Percentiles rank a stretch among this genome's conserved stretches.
Evolutionary conservation across 2,113 vertebrate species (phyloP).

Genomic region (Typhlomys cinereus): DNA sequence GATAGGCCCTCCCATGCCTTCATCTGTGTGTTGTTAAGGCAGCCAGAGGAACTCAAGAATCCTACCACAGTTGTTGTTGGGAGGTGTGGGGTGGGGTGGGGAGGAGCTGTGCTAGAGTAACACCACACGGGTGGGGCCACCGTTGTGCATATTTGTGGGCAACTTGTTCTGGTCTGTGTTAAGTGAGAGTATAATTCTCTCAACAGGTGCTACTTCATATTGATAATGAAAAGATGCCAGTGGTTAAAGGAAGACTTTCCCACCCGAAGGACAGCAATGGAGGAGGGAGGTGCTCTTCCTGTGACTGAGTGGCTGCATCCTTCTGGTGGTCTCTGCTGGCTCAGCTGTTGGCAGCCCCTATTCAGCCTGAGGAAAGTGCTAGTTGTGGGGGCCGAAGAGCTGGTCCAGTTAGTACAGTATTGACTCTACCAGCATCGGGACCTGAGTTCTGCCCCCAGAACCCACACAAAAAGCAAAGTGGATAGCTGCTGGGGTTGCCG

Average conservation of each 20-base stretch:
- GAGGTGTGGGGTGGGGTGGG: too few species aligned
- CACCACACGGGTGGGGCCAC: accelerated
- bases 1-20: neutral
- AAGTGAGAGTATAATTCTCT: neutral
- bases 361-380: neutral
- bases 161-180: neutral
- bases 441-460: too few species aligned
- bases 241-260: neutral
- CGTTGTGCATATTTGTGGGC: neutral
- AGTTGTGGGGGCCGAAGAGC: neutral
- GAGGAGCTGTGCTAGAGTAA: neutral
- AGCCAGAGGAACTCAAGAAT: neutral
- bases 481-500: too few species aligned
- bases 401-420: too few species aligned
- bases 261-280: neutral
- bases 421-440: too few species aligned
- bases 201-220: neutral
- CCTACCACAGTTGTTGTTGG: neutral
- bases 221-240: neutral
- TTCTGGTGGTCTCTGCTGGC: neutral
- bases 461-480: too few species aligned
- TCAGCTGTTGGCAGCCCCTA: accelerated
- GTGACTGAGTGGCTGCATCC: neutral
- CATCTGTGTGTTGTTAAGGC: neutral
- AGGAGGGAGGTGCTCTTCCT: neutral